Evolutionary conservation across 2,888 invertebrate species (phyloP).

Genomic region (Volucella inanis): DNA sequence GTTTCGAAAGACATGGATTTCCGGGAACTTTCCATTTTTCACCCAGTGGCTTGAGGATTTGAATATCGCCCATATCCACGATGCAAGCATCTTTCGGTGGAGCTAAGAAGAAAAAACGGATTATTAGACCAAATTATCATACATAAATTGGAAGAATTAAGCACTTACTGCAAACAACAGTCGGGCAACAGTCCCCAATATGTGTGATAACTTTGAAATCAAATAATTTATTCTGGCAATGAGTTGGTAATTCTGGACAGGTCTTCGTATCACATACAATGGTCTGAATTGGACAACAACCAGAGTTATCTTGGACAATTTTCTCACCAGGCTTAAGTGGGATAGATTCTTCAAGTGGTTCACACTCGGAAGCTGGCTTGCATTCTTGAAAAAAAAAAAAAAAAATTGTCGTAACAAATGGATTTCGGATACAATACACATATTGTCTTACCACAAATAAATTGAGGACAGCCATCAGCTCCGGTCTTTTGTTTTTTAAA

Average conservation of each 20-base stretch:
- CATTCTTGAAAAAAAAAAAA: slow-evolving; percentile 85
- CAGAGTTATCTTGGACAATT: slow-evolving; percentile 85
- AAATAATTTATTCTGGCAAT: slow-evolving; percentile 84
- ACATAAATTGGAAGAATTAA: background rate
- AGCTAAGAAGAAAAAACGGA: slow-evolving; percentile 69
- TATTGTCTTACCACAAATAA: slow-evolving; percentile 86
- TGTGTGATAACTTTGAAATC: slow-evolving; percentile 81
- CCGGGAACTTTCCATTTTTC: slow-evolving; percentile 83
- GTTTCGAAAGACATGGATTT: slow-evolving; percentile 83
- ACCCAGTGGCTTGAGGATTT: slow-evolving; percentile 80
- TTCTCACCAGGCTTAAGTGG: slow-evolving; percentile 86
- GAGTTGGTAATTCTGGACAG: slow-evolving; percentile 85
- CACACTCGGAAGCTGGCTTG: slow-evolving; percentile 88
- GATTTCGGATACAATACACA: slow-evolving; percentile 30
- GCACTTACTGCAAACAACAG: slow-evolving; percentile 86
- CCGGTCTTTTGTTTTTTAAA: slow-evolving; percentile 87
- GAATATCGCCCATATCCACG: slow-evolving; percentile 80
- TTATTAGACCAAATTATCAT: background rate
- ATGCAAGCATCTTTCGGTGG: slow-evolving; percentile 81
- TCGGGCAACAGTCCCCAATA: slow-evolving; percentile 86
- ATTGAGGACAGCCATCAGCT: slow-evolving; percentile 88
- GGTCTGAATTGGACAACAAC: slow-evolving; percentile 88
- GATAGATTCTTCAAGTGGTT: slow-evolving; percentile 83
- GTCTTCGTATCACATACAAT: slow-evolving; percentile 86
- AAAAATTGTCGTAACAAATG: slow-evolving; percentile 50